These are phyloP conservation scores for Prionailurus bengalensis DNA, from an alignment of 2,113 vertebrate species.

Conservation along the genomic window DNA sequence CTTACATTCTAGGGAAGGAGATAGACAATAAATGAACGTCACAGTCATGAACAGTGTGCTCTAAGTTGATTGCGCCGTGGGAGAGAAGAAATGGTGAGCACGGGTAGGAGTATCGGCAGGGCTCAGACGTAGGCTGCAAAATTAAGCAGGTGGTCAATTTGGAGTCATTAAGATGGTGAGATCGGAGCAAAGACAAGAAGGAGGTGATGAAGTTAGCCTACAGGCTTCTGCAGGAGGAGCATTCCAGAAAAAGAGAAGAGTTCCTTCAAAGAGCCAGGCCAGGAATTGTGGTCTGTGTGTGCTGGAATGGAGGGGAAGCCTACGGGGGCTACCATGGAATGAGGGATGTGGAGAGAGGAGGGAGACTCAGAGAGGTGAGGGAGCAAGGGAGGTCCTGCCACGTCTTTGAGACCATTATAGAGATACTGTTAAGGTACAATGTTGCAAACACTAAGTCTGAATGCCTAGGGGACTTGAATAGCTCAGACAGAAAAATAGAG, in stretches of 20 bases:
- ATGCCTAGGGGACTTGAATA: not conserved
- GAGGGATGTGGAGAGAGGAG: not conserved
- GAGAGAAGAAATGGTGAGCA: not conserved
- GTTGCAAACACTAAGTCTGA: not conserved
- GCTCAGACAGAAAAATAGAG: not conserved
- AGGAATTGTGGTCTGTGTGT: not conserved
- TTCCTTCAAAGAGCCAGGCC: not conserved
- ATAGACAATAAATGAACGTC: not conserved
- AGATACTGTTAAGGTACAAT: not conserved
- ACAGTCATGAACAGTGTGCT: not conserved
- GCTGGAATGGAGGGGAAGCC: not conserved
- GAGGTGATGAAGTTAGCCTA: not conserved
- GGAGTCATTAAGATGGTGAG: not conserved
- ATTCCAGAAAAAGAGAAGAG: not conserved
- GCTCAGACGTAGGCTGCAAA: not conserved
- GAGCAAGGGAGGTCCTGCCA: not conserved
- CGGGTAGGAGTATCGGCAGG: not conserved
- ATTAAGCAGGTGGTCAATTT: not conserved
- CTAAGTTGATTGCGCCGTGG: rapidly evolving
- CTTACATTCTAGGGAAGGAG: not conserved
- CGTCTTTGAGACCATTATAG: not conserved
- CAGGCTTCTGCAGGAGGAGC: not conserved
- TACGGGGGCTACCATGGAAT: not conserved
- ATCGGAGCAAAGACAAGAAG: not conserved
- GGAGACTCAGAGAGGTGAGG: not conserved